phyloP scores from a whole-genome alignment of 1,140 invertebrate genomes.

The Drosophila lowei region DNA sequence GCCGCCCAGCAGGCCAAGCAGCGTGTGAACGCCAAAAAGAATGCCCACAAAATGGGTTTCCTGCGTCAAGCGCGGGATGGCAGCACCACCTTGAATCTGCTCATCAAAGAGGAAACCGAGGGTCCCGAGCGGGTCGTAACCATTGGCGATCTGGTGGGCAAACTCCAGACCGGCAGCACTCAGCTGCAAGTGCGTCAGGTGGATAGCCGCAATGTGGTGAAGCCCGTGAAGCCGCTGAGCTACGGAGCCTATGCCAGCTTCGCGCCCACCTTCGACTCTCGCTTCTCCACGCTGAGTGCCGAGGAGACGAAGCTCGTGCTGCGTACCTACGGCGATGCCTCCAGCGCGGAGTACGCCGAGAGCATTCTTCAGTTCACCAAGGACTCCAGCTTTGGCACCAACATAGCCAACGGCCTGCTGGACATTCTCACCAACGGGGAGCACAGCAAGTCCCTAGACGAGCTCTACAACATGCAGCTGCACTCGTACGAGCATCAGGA shows the following conservation, averaged over 20 bases:
- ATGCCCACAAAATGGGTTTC: slow-evolving; percentile 90
- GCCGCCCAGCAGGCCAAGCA: slow-evolving; percentile 78
- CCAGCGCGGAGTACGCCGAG: slow-evolving; percentile 93
- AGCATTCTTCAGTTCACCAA: slow-evolving; percentile 92
- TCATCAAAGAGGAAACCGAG: slow-evolving; percentile 87
- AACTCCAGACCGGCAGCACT: slow-evolving; percentile 91
- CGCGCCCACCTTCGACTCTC: slow-evolving; percentile 97
- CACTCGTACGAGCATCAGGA: slow-evolving; percentile 74
- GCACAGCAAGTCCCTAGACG: slow-evolving; percentile 90
- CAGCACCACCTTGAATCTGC: slow-evolving; percentile 93
- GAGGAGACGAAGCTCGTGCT: slow-evolving; percentile 96
- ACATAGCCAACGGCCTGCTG: slow-evolving; percentile 92
- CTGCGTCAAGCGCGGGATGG: slow-evolving; percentile 91
- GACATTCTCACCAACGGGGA: slow-evolving; percentile 93
- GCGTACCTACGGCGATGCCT: slow-evolving; percentile 94
- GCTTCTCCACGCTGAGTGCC: slow-evolving; percentile 96
- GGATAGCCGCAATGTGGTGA: slow-evolving; percentile 93
- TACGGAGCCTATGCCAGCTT: slow-evolving; percentile 98
- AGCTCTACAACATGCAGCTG: slow-evolving; percentile 83
- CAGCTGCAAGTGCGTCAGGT: slow-evolving; percentile 89
- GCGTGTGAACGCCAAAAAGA: slow-evolving; percentile 79
- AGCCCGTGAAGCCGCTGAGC: slow-evolving; percentile 95
- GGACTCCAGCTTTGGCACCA: slow-evolving; percentile 91
- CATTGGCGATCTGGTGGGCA: slow-evolving; percentile 91
- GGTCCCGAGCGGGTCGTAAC: slow-evolving; percentile 91